Evolutionary conservation across 2,797 vertebrate genomes (phyloP).

Genomic region (Poeciliopsis presidionis): DNA sequence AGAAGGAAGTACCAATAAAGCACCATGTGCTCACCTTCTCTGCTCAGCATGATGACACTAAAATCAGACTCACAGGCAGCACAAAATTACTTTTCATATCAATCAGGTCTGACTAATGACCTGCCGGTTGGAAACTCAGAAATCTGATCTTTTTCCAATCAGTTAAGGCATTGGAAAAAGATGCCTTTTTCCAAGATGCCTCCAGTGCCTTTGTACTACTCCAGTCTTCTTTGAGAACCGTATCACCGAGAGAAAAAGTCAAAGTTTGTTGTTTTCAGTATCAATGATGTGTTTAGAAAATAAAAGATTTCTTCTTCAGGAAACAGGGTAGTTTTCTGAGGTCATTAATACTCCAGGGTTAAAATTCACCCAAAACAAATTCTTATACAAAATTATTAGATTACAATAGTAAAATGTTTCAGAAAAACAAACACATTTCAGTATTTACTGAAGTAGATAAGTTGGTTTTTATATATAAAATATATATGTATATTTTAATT

Average conservation of each 20-base stretch:
- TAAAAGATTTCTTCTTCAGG: background rate
- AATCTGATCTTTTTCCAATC: background rate
- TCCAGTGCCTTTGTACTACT: background rate
- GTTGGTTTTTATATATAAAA: background rate
- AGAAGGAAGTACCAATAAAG: background rate
- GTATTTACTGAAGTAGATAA: background rate
- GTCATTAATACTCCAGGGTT: background rate
- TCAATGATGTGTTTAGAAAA: background rate
- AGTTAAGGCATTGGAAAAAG: background rate
- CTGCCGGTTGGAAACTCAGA: background rate
- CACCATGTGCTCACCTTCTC: background rate
- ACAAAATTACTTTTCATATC: background rate
- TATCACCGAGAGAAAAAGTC: background rate
- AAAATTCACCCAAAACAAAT: background rate
- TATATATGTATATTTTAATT: background rate
- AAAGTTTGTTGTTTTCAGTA: background rate
- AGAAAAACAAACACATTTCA: background rate
- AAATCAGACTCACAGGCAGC: background rate
- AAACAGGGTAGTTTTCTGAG: background rate
- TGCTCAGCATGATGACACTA: slow-evolving; percentile 1
- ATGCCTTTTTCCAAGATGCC: no score
- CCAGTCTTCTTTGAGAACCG: background rate
- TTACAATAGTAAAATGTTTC: background rate
- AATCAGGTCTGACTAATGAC: background rate
- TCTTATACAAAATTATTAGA: background rate